Base-by-base conservation (phyloP, 2,888 invertebrate species). In the Sminthurides aquaticus region DNA sequence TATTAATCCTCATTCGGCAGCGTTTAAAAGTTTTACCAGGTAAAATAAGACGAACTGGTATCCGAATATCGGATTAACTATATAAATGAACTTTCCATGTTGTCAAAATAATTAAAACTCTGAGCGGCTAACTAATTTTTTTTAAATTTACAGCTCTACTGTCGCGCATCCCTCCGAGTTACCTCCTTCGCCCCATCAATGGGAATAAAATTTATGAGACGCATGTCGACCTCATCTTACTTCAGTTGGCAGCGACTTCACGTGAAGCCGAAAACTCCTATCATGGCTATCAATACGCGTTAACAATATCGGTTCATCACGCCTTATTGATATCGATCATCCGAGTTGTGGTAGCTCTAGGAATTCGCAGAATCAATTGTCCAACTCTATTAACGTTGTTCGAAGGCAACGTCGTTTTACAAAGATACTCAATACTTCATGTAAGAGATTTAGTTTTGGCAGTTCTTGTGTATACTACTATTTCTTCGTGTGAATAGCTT, bases 11-110 rank as follows among this genome's bases (percentile, higher is more conserved):
- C 95, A 96, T 83, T 97, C 97, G 79, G 96, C 97, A 80, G 96
- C 98, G 81, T 99, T 97, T 86, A 97, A 97, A 86, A 97, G 94
- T 86, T 99, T 99, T 87, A 93, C 96, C 85, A 98, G 95, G 97
- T 98, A 90, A 91, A 88, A 8, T 34, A 75, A 66, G 80, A 75
- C 74, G 57, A 3, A 57, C 5, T 34, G 43, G 15, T 34, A n/a
- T n/a, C n/a, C n/a, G n/a, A n/a, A n/a, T n/a, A n/a, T n/a, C n/a
- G n/a, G n/a, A n/a, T n/a, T n/a, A n/a, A n/a, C n/a, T n/a, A n/a
- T n/a, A n/a, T n/a, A n/a, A n/a, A n/a, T n/a, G n/a, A n/a, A n/a
- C n/a, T n/a, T n/a, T n/a, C n/a, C n/a, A n/a, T n/a, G n/a, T n/a
- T n/a, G n/a, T 34, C 43, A 34, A 34, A 34, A 11, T 34, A 34